A percentile compares a stretch with the other conserved stretches of the same genome.
Evolutionary conservation across 1,140 invertebrate species (phyloP).

Genomic region (Pseudomyrmex concolor): DNA sequence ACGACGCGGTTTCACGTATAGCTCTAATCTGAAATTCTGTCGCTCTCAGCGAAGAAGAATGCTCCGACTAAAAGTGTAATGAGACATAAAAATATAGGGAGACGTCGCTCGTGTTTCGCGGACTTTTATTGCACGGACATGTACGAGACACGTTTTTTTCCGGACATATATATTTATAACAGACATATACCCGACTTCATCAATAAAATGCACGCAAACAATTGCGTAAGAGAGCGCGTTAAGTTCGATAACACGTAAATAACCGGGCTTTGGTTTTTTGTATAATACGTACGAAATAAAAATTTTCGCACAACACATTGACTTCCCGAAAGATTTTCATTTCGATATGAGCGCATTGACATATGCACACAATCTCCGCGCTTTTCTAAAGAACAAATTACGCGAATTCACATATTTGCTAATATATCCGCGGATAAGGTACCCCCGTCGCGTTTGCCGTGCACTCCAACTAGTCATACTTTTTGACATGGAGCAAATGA

Average conservation of each 20-base stretch:
- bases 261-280: not conserved
- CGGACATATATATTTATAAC: not conserved
- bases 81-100: slow-evolving; percentile 42
- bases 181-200: not conserved
- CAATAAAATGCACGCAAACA: not conserved
- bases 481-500: slow-evolving; percentile 65
- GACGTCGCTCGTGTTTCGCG: slow-evolving; percentile 21
- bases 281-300: no score
- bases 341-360: not conserved
- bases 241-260: no score
- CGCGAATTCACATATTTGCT: slow-evolving; percentile 9
- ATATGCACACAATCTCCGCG: not conserved
- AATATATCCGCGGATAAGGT: slow-evolving; percentile 38
- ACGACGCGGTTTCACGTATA: slow-evolving; percentile 8
- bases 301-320: not conserved
- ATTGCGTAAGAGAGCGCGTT: not conserved
- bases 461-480: slow-evolving; percentile 44
- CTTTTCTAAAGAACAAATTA: slow-evolving; percentile 10
- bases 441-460: slow-evolving; percentile 59
- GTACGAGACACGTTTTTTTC: not conserved
- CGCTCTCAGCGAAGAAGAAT: slow-evolving; percentile 38
- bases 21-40: slow-evolving; percentile 54
- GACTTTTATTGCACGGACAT: slow-evolving; percentile 19
- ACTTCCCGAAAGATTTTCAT: not conserved
- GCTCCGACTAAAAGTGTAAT: slow-evolving; percentile 37